These are phyloP conservation scores for Charina bottae DNA, from an alignment of 2,113 vertebrate species.

Conservation along the genomic window DNA sequence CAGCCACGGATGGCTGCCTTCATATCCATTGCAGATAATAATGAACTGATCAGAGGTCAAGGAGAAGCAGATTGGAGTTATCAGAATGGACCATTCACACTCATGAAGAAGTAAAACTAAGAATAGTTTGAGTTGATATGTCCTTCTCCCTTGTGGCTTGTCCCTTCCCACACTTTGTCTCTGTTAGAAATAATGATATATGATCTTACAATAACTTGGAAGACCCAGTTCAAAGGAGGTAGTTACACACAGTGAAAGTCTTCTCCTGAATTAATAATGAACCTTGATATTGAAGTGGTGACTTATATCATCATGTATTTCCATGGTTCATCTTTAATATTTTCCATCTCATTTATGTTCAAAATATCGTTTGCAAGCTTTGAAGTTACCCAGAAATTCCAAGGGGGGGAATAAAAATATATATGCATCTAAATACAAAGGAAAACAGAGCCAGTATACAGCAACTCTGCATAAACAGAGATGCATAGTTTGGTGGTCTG, in stretches of 20 bases:
- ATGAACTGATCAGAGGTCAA: constrained; percentile 64
- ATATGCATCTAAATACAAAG: neutral
- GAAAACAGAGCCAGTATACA: neutral
- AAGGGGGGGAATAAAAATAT: neutral
- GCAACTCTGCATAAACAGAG: neutral
- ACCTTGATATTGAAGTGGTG: neutral
- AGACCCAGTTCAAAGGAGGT: neutral
- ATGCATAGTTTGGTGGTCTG: neutral
- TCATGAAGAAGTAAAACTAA: constrained; percentile 73
- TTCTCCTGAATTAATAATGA: neutral
- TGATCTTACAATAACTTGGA: no score
- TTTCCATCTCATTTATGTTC: neutral
- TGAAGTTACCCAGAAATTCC: neutral
- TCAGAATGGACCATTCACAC: constrained; percentile 63
- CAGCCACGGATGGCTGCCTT: constrained; percentile 57
- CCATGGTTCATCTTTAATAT: neutral
- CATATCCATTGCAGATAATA: constrained; percentile 59
- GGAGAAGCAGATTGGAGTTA: constrained; percentile 66
- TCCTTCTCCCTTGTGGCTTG: neutral
- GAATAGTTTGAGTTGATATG: neutral
- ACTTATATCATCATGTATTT: neutral
- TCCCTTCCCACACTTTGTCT: neutral
- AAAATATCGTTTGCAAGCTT: neutral
- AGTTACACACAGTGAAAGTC: neutral
- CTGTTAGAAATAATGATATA: neutral